Evolutionary conservation across 2,113 vertebrate species (phyloP).

Genomic region (Mohoua ochrocephala): DNA sequence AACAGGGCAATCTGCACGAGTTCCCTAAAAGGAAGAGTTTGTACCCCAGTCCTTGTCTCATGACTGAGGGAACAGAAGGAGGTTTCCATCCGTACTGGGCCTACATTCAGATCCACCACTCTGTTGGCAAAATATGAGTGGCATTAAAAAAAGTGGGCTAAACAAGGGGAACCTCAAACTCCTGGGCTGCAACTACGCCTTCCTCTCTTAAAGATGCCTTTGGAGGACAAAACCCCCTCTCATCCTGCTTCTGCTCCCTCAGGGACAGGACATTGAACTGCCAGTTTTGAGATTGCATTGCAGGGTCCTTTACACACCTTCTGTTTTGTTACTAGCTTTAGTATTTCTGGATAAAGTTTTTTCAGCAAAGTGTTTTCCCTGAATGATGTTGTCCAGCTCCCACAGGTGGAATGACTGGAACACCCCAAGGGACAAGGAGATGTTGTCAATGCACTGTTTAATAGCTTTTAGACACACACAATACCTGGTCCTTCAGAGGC

Average conservation of each 20-base stretch:
- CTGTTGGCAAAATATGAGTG: not conserved
- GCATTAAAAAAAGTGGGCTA: not conserved
- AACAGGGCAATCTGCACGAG: not conserved
- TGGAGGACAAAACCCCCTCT: not conserved
- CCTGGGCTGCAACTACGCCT: rapidly evolving
- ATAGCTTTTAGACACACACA: not conserved
- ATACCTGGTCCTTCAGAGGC: not conserved
- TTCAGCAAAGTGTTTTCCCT: not conserved
- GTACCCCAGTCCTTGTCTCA: not conserved
- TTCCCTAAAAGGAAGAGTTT: not conserved
- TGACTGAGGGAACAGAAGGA: not conserved
- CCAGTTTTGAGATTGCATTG: not conserved
- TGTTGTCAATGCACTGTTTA: not conserved
- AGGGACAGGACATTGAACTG: not conserved
- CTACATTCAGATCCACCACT: not conserved
- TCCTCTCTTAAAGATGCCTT: not conserved
- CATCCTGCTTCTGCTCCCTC: not conserved
- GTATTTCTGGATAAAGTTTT: not conserved
- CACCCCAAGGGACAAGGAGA: not conserved
- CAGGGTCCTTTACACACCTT: rapidly evolving
- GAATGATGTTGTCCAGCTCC: not conserved
- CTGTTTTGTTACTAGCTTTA: not conserved
- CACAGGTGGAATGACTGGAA: not conserved
- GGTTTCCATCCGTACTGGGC: not conserved
- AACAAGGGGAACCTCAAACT: not conserved